Conservation (phyloP, 2,113 vertebrate genomes). For the Phalacrocorax brasilianus region DNA sequence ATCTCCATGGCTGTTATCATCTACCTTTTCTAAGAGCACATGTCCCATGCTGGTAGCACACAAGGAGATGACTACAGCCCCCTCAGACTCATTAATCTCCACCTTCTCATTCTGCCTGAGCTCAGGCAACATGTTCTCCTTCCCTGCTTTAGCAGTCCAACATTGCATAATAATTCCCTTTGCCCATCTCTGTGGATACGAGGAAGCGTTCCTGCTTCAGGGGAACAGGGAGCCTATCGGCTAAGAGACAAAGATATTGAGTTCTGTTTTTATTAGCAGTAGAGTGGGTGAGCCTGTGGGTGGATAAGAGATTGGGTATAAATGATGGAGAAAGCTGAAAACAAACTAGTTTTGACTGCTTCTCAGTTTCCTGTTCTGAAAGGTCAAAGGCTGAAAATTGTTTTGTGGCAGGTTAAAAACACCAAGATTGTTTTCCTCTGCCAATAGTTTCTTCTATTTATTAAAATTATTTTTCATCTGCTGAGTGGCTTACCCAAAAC, state of each 20-base stretch:
- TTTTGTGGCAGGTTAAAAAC: neutral
- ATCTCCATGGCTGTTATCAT: neutral
- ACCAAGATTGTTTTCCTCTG: neutral
- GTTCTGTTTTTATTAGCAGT: constrained; percentile 54
- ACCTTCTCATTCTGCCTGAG: neutral
- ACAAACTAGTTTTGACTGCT: constrained; percentile 44
- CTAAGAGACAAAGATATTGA: constrained; percentile 28
- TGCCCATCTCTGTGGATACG: neutral
- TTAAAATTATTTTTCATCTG: constrained; percentile 53
- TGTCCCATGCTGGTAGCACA: neutral
- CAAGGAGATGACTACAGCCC: neutral
- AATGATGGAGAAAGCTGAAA: constrained; percentile 43
- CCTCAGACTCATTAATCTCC: neutral
- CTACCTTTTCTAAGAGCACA: neutral
- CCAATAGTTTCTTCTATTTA: neutral
- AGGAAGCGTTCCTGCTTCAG: neutral
- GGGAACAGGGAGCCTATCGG: neutral
- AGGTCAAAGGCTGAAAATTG: constrained; percentile 36
- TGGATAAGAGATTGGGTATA: constrained; percentile 34
- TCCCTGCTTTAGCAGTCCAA: neutral
- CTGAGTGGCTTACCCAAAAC: neutral
- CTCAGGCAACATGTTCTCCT: neutral
- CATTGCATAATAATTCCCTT: neutral
- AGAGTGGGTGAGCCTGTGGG: constrained; percentile 45
- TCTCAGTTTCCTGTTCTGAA: neutral